Evolutionary conservation across 1,140 invertebrate genomes (phyloP).

Genomic region (Drosophila chauvacae): DNA sequence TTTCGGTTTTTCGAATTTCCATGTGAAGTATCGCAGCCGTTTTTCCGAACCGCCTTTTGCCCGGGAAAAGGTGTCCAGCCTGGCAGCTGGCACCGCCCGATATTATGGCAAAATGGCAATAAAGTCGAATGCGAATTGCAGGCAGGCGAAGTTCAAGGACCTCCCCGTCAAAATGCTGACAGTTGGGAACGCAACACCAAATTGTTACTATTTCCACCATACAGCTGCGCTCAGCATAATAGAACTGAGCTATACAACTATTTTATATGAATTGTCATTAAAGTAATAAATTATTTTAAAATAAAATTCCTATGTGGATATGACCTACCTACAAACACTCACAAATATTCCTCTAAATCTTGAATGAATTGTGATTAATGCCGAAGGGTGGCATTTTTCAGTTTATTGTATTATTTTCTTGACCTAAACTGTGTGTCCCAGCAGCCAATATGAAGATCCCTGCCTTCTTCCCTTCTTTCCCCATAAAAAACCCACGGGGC

Average conservation of each 20-base stretch:
- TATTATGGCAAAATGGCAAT: constrained; percentile 30
- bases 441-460: constrained; percentile 15
- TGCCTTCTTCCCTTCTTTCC: not conserved
- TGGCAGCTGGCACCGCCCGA: constrained; percentile 21
- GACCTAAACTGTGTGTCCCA: constrained; percentile 11
- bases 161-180: constrained; percentile 41
- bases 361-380: too few relatives aligned
- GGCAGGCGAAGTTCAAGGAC: constrained; percentile 52
- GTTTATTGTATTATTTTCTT: constrained; percentile 6
- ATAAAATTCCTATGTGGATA: too few relatives aligned
- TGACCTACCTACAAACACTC: not conserved
- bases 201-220: constrained; percentile 16
- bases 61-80: constrained; percentile 23
- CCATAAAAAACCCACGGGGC: constrained; percentile 20
- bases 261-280: not conserved
- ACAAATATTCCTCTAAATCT: not conserved
- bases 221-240: constrained; percentile 3
- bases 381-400: not conserved
- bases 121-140: constrained; percentile 27
- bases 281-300: not conserved
- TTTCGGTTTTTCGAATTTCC: constrained; percentile 39
- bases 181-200: constrained; percentile 29
- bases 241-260: not conserved
- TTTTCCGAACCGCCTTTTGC: constrained; percentile 9
- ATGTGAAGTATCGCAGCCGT: constrained; percentile 22